phyloP scores from a whole-genome alignment of 2,113 vertebrate genomes.

The Ptilorrhoa leucosticta region DNA sequence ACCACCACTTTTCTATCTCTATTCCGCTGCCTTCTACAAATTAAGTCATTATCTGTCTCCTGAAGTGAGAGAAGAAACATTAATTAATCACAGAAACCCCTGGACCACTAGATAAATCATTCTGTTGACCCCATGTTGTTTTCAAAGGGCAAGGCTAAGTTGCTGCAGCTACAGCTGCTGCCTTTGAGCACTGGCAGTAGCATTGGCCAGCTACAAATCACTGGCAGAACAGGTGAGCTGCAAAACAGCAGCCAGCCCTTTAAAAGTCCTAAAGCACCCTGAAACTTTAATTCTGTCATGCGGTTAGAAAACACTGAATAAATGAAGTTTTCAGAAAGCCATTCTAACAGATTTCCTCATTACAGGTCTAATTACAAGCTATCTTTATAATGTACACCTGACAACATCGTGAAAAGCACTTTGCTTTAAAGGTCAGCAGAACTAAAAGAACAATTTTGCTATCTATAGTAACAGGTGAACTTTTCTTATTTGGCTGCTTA shows the following conservation, averaged over 20 bases:
- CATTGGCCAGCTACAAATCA: slow-evolving; percentile 26
- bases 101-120: slow-evolving; percentile 8
- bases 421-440: slow-evolving; percentile 74
- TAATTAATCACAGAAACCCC: slow-evolving; percentile 25
- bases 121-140: background rate
- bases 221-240: background rate
- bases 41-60: background rate
- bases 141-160: slow-evolving; percentile 49
- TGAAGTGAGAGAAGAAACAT: background rate
- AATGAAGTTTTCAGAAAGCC: slow-evolving; percentile 74
- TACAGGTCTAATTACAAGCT: slow-evolving; percentile 77
- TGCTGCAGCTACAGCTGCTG: slow-evolving; percentile 1
- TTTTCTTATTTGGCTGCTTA: slow-evolving; percentile 77
- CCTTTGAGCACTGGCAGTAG: slow-evolving; percentile 19
- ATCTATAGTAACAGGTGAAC: slow-evolving; percentile 78
- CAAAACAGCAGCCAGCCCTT: background rate
- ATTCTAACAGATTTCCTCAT: slow-evolving; percentile 76
- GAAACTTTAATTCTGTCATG: slow-evolving; percentile 56
- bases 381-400: slow-evolving; percentile 77
- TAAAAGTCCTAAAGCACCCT: slow-evolving; percentile 8
- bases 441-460: slow-evolving; percentile 74
- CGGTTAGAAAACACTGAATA: slow-evolving; percentile 62
- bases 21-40: background rate
- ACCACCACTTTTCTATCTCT: background rate
- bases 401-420: slow-evolving; percentile 62